Evolutionary conservation across 2,888 invertebrate species (phyloP).

Genomic region (Drosophila nr. perissopoda): DNA sequence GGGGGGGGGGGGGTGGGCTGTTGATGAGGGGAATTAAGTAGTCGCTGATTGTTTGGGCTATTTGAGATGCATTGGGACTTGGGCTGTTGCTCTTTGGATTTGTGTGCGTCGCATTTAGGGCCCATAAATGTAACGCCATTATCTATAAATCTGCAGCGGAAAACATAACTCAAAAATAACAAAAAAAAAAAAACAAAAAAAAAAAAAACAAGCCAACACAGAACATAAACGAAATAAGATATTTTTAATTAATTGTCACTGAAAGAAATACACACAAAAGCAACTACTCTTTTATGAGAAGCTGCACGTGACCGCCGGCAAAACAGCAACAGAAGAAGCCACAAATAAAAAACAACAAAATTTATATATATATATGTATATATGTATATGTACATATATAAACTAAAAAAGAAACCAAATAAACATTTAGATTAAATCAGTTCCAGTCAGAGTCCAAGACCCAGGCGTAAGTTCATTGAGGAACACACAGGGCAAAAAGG

Average conservation of each 20-base stretch:
- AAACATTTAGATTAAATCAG: slow-evolving; percentile 76
- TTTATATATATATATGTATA: background rate
- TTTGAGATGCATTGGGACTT: slow-evolving; percentile 12
- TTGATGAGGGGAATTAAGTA: background rate
- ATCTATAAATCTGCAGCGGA: slow-evolving; percentile 80
- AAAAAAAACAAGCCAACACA: slow-evolving; percentile 43
- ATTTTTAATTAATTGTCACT: slow-evolving; percentile 79
- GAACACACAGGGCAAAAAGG: slow-evolving; percentile 38
- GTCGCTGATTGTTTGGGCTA: background rate
- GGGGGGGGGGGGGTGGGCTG: accelerated
- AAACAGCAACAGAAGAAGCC: slow-evolving; percentile 38
- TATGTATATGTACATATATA: slow-evolving; percentile 21
- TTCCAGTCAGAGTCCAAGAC: slow-evolving; percentile 28
- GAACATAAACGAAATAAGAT: slow-evolving; percentile 77
- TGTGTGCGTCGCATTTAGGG: slow-evolving; percentile 54
- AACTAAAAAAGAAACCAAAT: slow-evolving; percentile 60
- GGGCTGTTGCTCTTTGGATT: background rate
- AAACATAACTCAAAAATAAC: slow-evolving; percentile 81
- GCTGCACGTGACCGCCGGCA: slow-evolving; percentile 70
- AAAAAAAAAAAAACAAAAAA: slow-evolving; percentile 60
- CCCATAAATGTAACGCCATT: slow-evolving; percentile 77
- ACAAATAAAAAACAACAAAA: slow-evolving; percentile 15
- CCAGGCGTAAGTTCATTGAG: slow-evolving; percentile 73
- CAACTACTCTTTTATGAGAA: slow-evolving; percentile 58
- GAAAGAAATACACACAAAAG: slow-evolving; percentile 37